Base-by-base conservation (phyloP, 2,888 invertebrate genomes). In the Harpagoxenus sublaevis region DNA sequence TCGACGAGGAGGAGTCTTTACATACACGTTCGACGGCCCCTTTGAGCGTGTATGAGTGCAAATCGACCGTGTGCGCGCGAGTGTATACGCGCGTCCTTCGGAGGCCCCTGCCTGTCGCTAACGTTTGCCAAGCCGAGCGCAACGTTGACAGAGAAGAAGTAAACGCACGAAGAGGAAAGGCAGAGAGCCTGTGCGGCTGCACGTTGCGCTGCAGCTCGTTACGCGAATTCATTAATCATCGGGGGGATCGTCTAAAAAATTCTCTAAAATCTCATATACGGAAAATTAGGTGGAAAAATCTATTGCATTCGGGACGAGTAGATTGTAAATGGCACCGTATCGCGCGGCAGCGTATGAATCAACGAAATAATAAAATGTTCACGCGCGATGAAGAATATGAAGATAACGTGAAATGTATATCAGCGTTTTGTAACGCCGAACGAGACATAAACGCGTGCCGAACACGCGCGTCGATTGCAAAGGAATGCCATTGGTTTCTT, bases 81-180 rank as follows among this genome's bases (percentile, higher is more conserved):
- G 53, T 62, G 65, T 68, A 70, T 78, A 60, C 35, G 71, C 66
- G 79, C 87, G 91, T 88, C 91, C 92, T 92, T 91, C 90, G 87
- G 71, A 60, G 70, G 85, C 63, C 84, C 87, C 87, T 89, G 85
- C 85, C 86, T 89, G 89, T 89, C 89, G 87, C 87, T 85, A 60
- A 77, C 86, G 89, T 92, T 91, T 92, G 89, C 89, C 92, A 90
- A 91, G 88, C 84, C 77, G 85, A 88, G 89, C 87, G 86, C 88
- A 86, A 90, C 88, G 88, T 84, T 84, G 84, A 86, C 81, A 84
- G 73, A 78, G 74, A 73, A 73, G 85, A 83, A 83, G 75, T 79
- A 53, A 79, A 70, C 18, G 62, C 60, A 60, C 18, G 74, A 57
- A 70, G n/a, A n/a, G 65, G n/a, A 73, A 66, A 53, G 51, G 74